Evolutionary conservation across 1,140 invertebrate species (phyloP), one percentile per base, ranked within the genome.

Genomic region (Sweltsa coloradensis): DNA sequence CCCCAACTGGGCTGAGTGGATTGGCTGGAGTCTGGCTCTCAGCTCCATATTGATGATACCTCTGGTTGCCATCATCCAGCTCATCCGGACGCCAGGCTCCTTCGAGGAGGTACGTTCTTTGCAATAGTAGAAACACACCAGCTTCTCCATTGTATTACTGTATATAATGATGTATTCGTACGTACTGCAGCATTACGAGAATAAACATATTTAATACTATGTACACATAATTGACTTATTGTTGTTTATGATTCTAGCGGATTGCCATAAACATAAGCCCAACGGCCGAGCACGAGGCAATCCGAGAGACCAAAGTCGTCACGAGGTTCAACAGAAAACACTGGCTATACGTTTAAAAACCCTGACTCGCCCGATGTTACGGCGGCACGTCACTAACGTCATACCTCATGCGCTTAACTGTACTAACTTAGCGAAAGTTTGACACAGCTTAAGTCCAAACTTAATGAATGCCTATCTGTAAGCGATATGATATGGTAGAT

Each of bases 21-120:
- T 85, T 4, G 84, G 83, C 34, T 85, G 81, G 81, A 63, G 69
- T 3, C 66, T 87, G 18, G 79, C 81, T 9, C 67, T 80, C 34
- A 80, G 79, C 25, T 83, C 83, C 7, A 80, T 84, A 13, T 65
- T 81, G 24, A 80, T 84, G 75, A 81, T 83, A 54, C 81, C 81
- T 1, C 55, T 78, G 3, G 68, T 78, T 16, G 79, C 76, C 2
- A 60, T 79, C 13, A 70, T 76, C 43, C 70, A 75, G 51, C 53
- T 83, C 0, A 52, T 63, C 11, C 66, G 68, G 45, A 75, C 75
- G 0, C 69, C 74, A 14, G 78, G 78, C 23, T 69, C 71, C 18
- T 71, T 71, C 14, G 70, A 65, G 62, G 71, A 79, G 67, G 79
- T 81, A 60, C 57, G 55, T 51, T n/a, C n/a, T n/a, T n/a, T n/a